These are phyloP conservation scores for Bambusicola thoracicus DNA, from an alignment of 2,113 vertebrate species.

Conservation along the genomic window DNA sequence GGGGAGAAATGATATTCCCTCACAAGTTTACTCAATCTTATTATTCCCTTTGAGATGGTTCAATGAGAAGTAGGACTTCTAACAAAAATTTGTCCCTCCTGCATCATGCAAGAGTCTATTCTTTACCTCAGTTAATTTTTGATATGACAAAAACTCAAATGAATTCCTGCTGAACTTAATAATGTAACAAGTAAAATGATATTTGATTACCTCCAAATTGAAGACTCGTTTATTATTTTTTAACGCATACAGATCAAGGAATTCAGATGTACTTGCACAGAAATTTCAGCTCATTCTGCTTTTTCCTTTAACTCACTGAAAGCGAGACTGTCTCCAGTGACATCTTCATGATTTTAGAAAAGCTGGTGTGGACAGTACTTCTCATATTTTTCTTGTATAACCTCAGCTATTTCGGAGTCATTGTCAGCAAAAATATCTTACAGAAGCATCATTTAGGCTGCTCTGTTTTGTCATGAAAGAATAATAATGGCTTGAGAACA, in stretches of 20 bases:
- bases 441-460: not conserved
- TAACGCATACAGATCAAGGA: not conserved
- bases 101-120: not conserved
- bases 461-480: not conserved
- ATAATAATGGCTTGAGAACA: not conserved
- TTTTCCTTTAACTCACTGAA: not conserved
- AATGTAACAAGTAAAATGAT: not conserved
- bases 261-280: not conserved
- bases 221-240: not conserved
- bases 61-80: not conserved
- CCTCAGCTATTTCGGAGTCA: not conserved
- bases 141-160: not conserved
- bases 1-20: not conserved
- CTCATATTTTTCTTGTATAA: not conserved
- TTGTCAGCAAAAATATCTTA: not conserved
- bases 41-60: not conserved
- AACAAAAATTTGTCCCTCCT: not conserved
- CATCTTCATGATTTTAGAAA: not conserved
- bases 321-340: not conserved
- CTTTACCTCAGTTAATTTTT: not conserved
- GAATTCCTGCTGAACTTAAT: not conserved
- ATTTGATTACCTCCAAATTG: not conserved
- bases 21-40: not conserved
- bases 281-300: accelerated
- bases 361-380: not conserved